These are phyloP conservation scores for Neodiprion virginianus DNA, from an alignment of 1,140 invertebrate species.

Conservation along the genomic window DNA sequence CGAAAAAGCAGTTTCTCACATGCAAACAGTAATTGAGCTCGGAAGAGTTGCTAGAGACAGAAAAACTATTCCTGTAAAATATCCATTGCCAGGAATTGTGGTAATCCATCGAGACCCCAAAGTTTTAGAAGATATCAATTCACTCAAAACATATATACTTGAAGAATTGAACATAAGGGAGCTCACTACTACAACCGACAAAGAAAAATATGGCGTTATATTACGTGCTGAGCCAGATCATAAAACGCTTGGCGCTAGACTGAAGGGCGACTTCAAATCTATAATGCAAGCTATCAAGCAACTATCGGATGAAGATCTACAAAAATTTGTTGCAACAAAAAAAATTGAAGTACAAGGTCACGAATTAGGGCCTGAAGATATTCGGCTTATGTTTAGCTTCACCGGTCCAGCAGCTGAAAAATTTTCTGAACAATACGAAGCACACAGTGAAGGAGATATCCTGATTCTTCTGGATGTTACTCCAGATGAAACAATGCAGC, in stretches of 20 bases:
- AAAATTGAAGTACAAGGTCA: slow-evolving; percentile 79
- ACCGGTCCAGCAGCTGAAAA: slow-evolving; percentile 64
- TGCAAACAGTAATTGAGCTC: slow-evolving; percentile 96
- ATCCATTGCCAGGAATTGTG: slow-evolving; percentile 94
- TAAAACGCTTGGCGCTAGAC: slow-evolving; percentile 82
- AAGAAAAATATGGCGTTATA: slow-evolving; percentile 92
- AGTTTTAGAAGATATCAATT: slow-evolving; percentile 82
- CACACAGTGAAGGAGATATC: slow-evolving; percentile 89
- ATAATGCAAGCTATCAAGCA: slow-evolving; percentile 84
- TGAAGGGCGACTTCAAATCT: slow-evolving; percentile 90
- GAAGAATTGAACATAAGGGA: slow-evolving; percentile 94
- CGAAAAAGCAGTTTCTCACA: slow-evolving; percentile 87
- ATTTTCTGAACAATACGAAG: slow-evolving; percentile 80
- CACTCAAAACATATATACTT: slow-evolving; percentile 86
- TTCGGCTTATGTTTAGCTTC: slow-evolving; percentile 85
- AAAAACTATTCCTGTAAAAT: slow-evolving; percentile 94
- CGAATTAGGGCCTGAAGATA: slow-evolving; percentile 79
- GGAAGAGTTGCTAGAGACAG: slow-evolving; percentile 92
- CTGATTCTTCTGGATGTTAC: slow-evolving; percentile 80
- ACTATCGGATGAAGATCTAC: slow-evolving; percentile 81
- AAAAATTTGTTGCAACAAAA: slow-evolving; percentile 76
- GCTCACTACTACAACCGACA: slow-evolving; percentile 90
- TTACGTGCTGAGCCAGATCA: slow-evolving; percentile 94
- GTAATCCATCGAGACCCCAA: slow-evolving; percentile 88
- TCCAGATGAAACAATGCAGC: slow-evolving; percentile 86